Evolutionary conservation across 2,113 vertebrate genomes (phyloP), one percentile per base, ranked within the genome.

Genomic region (Siphamia tubifer): DNA sequence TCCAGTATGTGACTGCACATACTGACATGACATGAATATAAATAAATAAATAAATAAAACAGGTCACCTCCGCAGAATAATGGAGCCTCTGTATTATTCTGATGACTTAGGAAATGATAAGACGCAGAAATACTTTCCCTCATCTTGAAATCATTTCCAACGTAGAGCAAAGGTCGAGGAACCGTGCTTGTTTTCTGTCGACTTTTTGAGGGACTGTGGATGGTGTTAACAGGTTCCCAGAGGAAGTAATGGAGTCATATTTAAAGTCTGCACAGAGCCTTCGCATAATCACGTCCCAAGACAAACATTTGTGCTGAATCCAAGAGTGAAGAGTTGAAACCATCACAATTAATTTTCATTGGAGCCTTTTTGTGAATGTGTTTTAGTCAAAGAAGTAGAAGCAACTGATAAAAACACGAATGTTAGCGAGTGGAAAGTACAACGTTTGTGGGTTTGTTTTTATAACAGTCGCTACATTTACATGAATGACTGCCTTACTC

Each of bases 221-320:
- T 77, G 75, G 67, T 80, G 90, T 86, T 85, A 88, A 86, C 74
- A 64, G 61, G 56, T 82, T 89, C 87, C 84, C 80, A 87, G 74
- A 89, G 87, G 85, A 92, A 83, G 85, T 66, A 82, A 79, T 62
- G 74, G 53, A 66, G 64, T 68, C 67, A 66, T 62, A 80, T 89
- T 91, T 87, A 87, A 87, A 90, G n/a, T 70, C 79, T 84, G 88
- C 82, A 90, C 86, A 83, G 80, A 44, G 79, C 36, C 69, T 77
- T 79, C 83, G 68, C 61, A 52, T 85, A 87, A 90, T 87, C 81
- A 69, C 80, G 72, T 86, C 62, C 56, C 52, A 71, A 63, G 71
- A 79, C 69, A 87, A 84, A 90, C 87, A 86, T 0, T 1, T n/a
- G 12, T 75, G 68, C 38, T 42, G 40, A 77, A 44, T 45, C 45